phyloP scores from a whole-genome alignment of 2,797 vertebrate genomes.

The Tauraco hartlaubi region DNA sequence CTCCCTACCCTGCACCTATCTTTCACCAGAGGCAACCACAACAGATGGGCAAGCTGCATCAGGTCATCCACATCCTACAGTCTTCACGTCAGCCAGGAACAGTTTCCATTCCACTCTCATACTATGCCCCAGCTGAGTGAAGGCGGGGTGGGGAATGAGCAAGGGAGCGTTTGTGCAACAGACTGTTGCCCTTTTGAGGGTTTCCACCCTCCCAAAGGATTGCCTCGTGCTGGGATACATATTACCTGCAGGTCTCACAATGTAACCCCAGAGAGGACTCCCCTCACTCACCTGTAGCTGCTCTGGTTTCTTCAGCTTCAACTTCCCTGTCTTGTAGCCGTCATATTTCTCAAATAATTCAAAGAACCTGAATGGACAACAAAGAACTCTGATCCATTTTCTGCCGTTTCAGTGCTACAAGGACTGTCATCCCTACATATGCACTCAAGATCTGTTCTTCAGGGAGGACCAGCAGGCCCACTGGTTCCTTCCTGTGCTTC shows the following conservation, averaged over 20 bases:
- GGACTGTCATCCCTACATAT: background rate
- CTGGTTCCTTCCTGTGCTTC: background rate
- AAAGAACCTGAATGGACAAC: constrained; percentile 89
- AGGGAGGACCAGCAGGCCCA: background rate
- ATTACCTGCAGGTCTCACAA: background rate
- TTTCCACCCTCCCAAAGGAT: background rate
- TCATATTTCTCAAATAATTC: constrained; percentile 96
- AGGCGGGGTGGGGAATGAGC: background rate
- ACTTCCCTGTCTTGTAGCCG: constrained; percentile 96
- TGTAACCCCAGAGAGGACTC: background rate
- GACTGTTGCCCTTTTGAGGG: background rate
- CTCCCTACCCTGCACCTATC: background rate
- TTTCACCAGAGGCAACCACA: background rate
- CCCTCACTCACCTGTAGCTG: constrained; percentile 94
- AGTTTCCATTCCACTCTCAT: background rate
- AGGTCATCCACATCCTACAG: background rate
- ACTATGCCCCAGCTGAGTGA: background rate
- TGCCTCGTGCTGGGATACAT: background rate
- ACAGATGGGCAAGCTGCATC: background rate
- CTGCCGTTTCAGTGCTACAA: background rate
- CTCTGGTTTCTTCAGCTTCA: constrained; percentile 97
- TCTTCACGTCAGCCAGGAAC: background rate
- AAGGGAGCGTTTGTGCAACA: background rate
- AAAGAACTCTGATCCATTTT: background rate
- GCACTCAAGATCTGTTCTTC: background rate